phyloP scores from a whole-genome alignment of 1,140 invertebrate species.

The Pogonus chalceus region DNA sequence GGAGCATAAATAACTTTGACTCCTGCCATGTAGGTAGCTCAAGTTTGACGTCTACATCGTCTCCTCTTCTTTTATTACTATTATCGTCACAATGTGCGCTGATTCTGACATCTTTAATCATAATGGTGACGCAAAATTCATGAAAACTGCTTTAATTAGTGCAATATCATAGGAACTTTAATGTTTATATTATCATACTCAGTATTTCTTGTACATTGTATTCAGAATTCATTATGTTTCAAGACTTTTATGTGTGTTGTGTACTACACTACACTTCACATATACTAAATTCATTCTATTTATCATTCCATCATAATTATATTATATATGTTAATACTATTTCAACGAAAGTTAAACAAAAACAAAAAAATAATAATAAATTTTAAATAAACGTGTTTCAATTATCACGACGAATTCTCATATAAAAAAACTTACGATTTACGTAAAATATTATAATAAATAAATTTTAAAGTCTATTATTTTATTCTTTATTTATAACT shows the following conservation, averaged over 20 bases:
- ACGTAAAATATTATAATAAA: too few species aligned
- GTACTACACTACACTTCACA: too few species aligned
- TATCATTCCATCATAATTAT: too few species aligned
- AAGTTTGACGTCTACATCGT: not conserved
- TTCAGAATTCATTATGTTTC: not conserved
- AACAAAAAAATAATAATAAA: too few species aligned
- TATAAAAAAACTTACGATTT: too few species aligned
- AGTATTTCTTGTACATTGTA: not conserved
- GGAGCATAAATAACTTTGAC: not conserved
- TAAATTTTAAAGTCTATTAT: too few species aligned
- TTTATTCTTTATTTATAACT: too few species aligned
- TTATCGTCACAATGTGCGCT: not conserved
- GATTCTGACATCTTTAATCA: not conserved
- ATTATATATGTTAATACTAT: too few species aligned
- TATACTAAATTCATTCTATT: not conserved
- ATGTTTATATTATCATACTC: constrained; percentile 5
- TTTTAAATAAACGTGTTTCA: too few species aligned
- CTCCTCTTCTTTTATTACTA: not conserved
- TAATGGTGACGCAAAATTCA: not conserved
- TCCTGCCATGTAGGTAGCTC: not conserved
- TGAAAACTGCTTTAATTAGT: constrained; percentile 6
- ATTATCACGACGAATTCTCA: too few species aligned
- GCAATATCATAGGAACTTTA: not conserved
- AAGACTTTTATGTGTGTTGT: not conserved
- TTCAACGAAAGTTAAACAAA: too few species aligned